phyloP scores from a whole-genome alignment of 2,888 invertebrate genomes.

The Drosophila falleni region DNA sequence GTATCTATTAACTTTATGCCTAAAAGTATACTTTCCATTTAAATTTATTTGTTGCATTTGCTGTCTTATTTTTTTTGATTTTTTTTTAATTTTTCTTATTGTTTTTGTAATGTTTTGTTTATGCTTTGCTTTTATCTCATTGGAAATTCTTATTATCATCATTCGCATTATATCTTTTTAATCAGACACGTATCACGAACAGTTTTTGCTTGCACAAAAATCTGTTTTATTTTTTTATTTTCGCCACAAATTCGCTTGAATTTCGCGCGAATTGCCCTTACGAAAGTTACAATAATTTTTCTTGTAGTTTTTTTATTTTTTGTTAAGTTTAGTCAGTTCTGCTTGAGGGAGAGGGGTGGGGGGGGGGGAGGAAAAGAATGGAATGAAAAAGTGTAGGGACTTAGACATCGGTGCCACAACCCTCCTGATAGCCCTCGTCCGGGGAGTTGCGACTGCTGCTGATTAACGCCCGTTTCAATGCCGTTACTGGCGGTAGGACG shows the following conservation, averaged over 20 bases:
- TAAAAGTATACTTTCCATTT: conserved; percentile 71
- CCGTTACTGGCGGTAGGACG: conserved; percentile 93
- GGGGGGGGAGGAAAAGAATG: too few species aligned
- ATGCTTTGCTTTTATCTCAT: conserved; percentile 41
- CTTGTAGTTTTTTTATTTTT: conserved; percentile 6
- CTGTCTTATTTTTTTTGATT: conserved; percentile 11
- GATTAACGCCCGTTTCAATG: conserved; percentile 93
- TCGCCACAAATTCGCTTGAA: conserved; percentile 41
- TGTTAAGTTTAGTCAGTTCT: conserved; percentile 81
- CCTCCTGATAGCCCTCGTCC: conserved; percentile 96
- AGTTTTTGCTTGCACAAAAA: conserved; percentile 72
- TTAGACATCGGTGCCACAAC: conserved; percentile 96
- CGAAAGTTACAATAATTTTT: conserved; percentile 22
- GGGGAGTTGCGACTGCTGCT: conserved; percentile 94
- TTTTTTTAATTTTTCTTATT: conserved; percentile 10
- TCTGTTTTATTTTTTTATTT: conserved; percentile 4
- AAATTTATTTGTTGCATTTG: conserved; percentile 44
- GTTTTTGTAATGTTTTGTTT: conserved; percentile 40
- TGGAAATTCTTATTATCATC: conserved; percentile 79
- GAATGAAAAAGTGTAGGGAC: not conserved
- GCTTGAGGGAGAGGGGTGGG: conserved; percentile 32
- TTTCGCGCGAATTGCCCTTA: conserved; percentile 27
- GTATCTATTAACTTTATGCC: conserved; percentile 45
- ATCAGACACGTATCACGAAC: conserved; percentile 85
- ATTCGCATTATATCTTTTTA: conserved; percentile 71